Evolutionary conservation across 92 coral and sea anemone species (phyloP), one percentile per base, ranked within the genome.

Genomic region (Palythoa heliodiscus): DNA sequence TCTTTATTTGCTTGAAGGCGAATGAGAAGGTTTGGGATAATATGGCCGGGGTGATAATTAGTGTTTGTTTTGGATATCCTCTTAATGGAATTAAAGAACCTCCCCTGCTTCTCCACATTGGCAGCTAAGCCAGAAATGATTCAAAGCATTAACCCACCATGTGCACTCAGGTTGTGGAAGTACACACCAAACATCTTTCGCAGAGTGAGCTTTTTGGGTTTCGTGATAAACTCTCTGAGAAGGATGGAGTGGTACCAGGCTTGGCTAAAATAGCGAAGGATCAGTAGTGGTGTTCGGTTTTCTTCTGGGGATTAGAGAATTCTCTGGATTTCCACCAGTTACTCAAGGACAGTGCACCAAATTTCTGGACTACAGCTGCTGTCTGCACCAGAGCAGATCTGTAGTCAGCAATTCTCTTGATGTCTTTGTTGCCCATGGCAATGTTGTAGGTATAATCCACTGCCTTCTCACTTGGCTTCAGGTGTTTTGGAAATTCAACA

Each of bases 181-280:
- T 89, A 89, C 13, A 79, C 90, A 24, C 90, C 92, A 89, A 86
- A 78, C 87, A 89, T 54, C 23, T 89, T 89, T 23, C 90, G 7
- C 48, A 71, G 38, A 48, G 89, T 86, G 3, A 89, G 90, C 29
- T 89, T 89, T 48, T 78, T 89, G 12, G 91, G 83, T 7, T 67
- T 79, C 39, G 67, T 71, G 54, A 87, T 74, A n/a, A 17, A 79
- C 13, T 73, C 72, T 54, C 52, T 73, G 22, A 89, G 90, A 15
- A 89, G 84, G 15, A 89, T 87, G 14, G 87, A 57, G 78, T 89
- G 92, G 57, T 72, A 82, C 92, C 91, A 81, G 71, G 87, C 73
- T 60, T 88, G 93, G 47, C 88, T 90, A 78, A 55, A 79, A 73
- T 88, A 90, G 23, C 93, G 78, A 23, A 91, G 93, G 70, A 91